These are phyloP conservation scores for Pegea sp. DNA, from an alignment of 23 tunicate genomes.

Conservation along the genomic window DNA sequence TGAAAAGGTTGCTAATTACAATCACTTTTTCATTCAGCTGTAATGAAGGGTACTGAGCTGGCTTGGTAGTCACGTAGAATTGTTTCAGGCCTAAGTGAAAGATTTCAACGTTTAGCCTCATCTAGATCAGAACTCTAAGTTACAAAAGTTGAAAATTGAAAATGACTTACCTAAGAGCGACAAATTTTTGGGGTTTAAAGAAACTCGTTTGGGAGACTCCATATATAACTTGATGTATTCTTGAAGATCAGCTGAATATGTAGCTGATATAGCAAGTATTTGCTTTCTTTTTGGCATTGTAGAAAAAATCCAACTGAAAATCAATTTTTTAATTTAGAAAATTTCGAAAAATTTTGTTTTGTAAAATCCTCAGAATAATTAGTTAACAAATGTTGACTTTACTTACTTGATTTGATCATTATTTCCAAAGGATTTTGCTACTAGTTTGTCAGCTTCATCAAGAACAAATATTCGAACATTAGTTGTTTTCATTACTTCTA, in stretches of 20 bases:
- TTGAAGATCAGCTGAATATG: constrained; percentile 63
- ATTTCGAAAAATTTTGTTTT: too few species aligned
- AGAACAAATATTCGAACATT: constrained; percentile 58
- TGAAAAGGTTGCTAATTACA: too few species aligned
- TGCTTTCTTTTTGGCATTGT: constrained; percentile 62
- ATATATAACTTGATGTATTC: constrained; percentile 47
- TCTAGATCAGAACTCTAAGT: too few species aligned
- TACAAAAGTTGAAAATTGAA: background rate
- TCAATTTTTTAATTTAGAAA: too few species aligned
- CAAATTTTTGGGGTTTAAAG: constrained; percentile 39
- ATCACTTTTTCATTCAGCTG: too few species aligned
- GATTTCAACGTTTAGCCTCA: too few species aligned
- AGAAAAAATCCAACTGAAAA: constrained; percentile 51
- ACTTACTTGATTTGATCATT: too few species aligned
- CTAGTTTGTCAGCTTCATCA: constrained; percentile 93
- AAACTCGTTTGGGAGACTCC: constrained; percentile 42
- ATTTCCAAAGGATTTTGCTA: too few species aligned
- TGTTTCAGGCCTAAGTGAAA: background rate
- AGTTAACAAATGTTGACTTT: too few species aligned
- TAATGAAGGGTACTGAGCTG: too few species aligned
- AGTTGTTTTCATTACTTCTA: constrained; percentile 16
- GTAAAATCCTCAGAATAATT: too few species aligned
- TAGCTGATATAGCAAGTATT: constrained; percentile 80
- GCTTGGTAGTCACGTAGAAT: background rate
- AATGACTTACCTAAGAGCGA: constrained; percentile 29